Evolutionary conservation across 2,888 invertebrate species (phyloP).

Genomic region (Ceriagrion tenellum): DNA sequence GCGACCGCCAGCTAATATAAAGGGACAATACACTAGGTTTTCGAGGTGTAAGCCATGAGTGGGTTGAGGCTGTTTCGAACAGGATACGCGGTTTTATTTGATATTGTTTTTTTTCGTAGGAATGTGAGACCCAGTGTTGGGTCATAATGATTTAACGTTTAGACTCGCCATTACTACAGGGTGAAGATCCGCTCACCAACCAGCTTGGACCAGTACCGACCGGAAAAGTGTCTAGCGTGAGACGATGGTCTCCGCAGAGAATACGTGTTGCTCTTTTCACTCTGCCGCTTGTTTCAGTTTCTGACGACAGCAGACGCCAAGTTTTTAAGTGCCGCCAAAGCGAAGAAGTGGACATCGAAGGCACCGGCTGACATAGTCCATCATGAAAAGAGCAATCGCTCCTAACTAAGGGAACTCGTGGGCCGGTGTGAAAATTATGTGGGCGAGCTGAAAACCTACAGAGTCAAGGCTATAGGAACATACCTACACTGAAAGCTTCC

Average conservation of each 20-base stretch:
- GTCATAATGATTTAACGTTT: background rate
- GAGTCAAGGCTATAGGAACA: background rate
- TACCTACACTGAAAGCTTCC: background rate
- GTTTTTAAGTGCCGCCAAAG: background rate
- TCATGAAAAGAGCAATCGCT: background rate
- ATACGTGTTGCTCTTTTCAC: background rate
- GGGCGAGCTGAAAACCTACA: background rate
- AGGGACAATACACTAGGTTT: background rate
- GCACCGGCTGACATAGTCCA: background rate
- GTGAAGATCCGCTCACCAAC: background rate
- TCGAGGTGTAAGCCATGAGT: background rate
- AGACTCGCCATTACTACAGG: background rate
- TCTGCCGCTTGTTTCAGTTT: background rate
- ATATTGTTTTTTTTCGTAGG: background rate
- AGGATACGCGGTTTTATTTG: background rate
- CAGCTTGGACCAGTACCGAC: background rate
- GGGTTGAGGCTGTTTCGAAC: background rate
- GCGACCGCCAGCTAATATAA: background rate
- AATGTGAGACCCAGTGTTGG: background rate
- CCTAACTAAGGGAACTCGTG: background rate
- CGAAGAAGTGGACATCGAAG: background rate
- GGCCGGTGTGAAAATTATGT: background rate
- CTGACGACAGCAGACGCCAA: background rate
- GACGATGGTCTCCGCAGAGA: background rate
- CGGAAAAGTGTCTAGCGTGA: background rate